Base-by-base conservation (phyloP, 2,888 invertebrate genomes). In the Phortica okadai region DNA sequence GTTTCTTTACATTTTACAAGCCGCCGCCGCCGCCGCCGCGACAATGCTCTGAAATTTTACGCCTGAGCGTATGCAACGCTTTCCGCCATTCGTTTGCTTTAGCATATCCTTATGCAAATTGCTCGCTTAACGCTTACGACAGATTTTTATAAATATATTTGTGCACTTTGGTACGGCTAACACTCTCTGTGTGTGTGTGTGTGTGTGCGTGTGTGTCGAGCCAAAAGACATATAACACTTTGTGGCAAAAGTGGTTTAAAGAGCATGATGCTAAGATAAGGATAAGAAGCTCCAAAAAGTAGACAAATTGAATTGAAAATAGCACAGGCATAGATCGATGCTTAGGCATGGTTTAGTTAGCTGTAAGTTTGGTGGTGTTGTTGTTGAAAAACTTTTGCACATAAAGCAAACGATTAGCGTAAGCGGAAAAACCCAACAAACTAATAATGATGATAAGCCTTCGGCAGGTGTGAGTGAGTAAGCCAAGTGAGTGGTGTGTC, bases 121-220 rank as follows among this genome's bases (percentile, higher is more conserved):
- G 74, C 74, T 33, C 74, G 64, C 64, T 74, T 74, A 64, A 74
- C 74, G 74, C 44, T 59, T 16, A 73, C 62, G 73, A 73, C 59
- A 59, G 62, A 73, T 59, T 59, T 56, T 62, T 16, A 62, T 62
- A 62, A 50, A 50, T 50, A 50, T 8, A 14, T 11, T 14, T 8
- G 50, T 14, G 50, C 14, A 11, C 14, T 50, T 33, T 2, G 33
- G 33, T 33, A 5, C 4, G 33, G 33, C 3, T 21, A 21, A 21
- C 21, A 21, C 21, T 21, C 21, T 21, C 21, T 33, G 33, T 33
- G 33, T 33, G 33, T 33, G 33, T 33, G 33, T 33, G 33, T 33
- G 33, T 33, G 33, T 33, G 33, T 33, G 33, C 3, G 33, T 3
- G 33, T 33, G 33, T 1, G 33, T 33, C 33, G 33, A 33, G 33